These are phyloP conservation scores for Toxotes chatareus DNA, from an alignment of 2,113 vertebrate species.

Conservation along the genomic window DNA sequence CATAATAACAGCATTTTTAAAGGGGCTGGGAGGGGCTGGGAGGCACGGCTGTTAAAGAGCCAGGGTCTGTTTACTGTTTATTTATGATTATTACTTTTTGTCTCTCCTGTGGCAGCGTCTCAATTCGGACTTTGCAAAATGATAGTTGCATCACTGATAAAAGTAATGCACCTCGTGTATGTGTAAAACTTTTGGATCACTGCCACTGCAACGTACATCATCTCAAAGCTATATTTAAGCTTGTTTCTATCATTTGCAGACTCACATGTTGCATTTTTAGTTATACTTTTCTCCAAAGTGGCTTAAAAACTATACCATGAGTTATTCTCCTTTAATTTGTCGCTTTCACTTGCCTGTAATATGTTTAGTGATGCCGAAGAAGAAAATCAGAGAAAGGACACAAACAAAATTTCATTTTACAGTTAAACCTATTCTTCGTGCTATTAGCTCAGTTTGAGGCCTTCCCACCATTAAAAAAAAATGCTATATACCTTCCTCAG, in stretches of 20 bases:
- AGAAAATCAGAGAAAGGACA: neutral
- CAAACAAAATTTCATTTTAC: neutral
- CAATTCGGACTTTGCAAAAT: constrained; percentile 7
- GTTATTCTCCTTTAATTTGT: neutral
- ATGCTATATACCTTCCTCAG: neutral
- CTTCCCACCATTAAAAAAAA: no score
- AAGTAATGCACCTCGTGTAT: neutral
- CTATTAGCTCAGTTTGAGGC: no score
- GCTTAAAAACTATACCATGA: neutral
- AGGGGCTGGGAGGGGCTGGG: neutral
- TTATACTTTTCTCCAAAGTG: neutral
- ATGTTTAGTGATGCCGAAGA: neutral
- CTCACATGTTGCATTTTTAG: neutral
- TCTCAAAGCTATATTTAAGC: neutral
- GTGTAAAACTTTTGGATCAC: neutral
- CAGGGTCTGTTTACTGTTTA: constrained; percentile 37
- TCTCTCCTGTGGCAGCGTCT: neutral
- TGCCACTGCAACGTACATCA: no score
- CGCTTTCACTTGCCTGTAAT: neutral
- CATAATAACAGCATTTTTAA: constrained; percentile 36
- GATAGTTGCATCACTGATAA: neutral
- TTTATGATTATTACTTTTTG: constrained; percentile 30
- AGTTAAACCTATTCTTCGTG: no score
- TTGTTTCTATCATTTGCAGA: neutral
- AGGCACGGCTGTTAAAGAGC: constrained; percentile 5